Evolutionary conservation across 2,797 vertebrate genomes (phyloP).

Genomic region (Pantherophis vulpinus): DNA sequence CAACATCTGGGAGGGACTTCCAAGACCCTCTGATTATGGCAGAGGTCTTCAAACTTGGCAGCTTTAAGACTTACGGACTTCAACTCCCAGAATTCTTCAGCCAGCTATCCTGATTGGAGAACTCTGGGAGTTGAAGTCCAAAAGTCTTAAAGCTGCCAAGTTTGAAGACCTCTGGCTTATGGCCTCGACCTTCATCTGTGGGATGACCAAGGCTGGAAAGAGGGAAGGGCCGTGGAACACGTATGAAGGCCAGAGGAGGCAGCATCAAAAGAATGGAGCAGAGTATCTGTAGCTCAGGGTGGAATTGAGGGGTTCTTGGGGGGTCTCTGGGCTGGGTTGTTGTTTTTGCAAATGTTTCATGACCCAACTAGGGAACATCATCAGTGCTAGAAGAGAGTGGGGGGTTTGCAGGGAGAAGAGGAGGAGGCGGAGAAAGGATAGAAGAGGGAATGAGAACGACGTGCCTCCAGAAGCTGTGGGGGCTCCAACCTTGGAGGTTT

Average conservation of each 20-base stretch:
- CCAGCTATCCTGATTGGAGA: too few relatives aligned
- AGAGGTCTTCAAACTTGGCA: too few relatives aligned
- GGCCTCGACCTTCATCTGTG: background rate
- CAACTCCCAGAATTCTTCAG: too few relatives aligned
- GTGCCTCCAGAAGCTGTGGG: background rate
- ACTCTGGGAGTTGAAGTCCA: too few relatives aligned
- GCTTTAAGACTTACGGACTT: too few relatives aligned
- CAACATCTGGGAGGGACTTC: constrained; percentile 19
- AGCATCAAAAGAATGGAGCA: constrained; percentile 7
- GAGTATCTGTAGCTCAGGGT: background rate
- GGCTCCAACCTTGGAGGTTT: background rate
- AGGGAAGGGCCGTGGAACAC: fast-evolving
- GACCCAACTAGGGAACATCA: background rate
- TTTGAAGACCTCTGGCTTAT: too few relatives aligned
- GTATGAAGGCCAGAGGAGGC: fast-evolving
- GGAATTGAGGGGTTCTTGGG: background rate
- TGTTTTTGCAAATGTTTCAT: background rate
- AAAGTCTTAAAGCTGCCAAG: too few relatives aligned
- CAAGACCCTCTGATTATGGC: background rate
- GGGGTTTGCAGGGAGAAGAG: background rate
- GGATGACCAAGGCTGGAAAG: background rate
- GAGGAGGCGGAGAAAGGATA: too few relatives aligned
- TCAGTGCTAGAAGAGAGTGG: background rate
- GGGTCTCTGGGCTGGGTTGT: background rate
- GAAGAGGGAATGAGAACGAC: background rate